Conservation (phyloP, 2,888 invertebrate genomes). For the Drosophila peninsularis region DNA sequence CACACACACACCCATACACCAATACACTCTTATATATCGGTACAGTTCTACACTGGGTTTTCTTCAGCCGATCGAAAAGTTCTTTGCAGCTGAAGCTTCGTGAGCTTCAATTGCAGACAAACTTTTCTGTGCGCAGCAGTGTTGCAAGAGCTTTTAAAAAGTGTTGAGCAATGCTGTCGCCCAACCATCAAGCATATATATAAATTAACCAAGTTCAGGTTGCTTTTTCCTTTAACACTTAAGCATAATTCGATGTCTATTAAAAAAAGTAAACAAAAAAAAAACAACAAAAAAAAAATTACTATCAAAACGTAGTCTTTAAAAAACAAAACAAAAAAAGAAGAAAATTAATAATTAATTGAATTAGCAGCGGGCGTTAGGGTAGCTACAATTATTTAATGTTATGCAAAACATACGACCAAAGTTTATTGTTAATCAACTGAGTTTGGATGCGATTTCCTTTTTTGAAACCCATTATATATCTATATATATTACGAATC, state of each 20-base stretch:
- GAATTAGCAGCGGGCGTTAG: slow-evolving; percentile 67
- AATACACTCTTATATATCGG: slow-evolving; percentile 27
- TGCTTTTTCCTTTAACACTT: slow-evolving; percentile 55
- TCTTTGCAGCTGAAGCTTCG: slow-evolving; percentile 43
- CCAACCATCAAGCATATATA: slow-evolving; percentile 17
- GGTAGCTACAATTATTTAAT: slow-evolving; percentile 65
- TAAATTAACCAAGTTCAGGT: slow-evolving; percentile 52
- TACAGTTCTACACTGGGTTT: slow-evolving; percentile 52
- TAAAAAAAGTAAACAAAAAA: slow-evolving; percentile 34
- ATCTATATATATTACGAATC: slow-evolving; percentile 29
- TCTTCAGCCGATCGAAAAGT: slow-evolving; percentile 60
- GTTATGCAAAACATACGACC: slow-evolving; percentile 54
- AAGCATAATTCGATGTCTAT: slow-evolving; percentile 71
- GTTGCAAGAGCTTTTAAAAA: slow-evolving; percentile 57
- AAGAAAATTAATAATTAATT: slow-evolving; percentile 47
- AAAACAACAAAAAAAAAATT: slow-evolving; percentile 37
- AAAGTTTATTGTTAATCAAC: slow-evolving; percentile 72
- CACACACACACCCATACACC: slow-evolving; percentile 14
- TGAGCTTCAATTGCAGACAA: slow-evolving; percentile 45
- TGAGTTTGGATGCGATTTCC: slow-evolving; percentile 55
- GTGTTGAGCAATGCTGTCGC: slow-evolving; percentile 33
- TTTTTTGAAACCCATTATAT: slow-evolving; percentile 20
- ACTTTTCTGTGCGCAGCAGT: slow-evolving; percentile 44
- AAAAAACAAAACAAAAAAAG: slow-evolving; percentile 26
- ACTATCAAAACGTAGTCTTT: slow-evolving; percentile 45